These are phyloP conservation scores for Chalcosyrphus nemorum DNA, from an alignment of 2,888 invertebrate genomes.

Conservation along the genomic window DNA sequence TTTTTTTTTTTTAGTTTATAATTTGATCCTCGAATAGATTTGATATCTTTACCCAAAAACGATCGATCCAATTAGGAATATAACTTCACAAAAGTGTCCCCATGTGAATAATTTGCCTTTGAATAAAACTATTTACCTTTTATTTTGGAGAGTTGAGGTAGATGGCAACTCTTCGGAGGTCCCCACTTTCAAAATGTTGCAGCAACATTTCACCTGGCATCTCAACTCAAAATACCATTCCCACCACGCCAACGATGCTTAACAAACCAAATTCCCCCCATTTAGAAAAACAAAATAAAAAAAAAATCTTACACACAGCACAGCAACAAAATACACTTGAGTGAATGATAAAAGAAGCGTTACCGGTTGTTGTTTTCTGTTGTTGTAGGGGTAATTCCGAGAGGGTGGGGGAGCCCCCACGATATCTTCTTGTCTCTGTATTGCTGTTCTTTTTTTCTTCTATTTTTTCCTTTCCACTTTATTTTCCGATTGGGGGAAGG, in stretches of 20 bases:
- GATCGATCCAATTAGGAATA: too few species aligned
- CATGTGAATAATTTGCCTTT: too few species aligned
- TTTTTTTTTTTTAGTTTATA: too few species aligned
- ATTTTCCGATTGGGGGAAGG: slow-evolving; percentile 60
- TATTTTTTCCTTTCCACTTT: slow-evolving; percentile 17
- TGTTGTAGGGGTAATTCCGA: background rate
- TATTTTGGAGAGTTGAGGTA: background rate
- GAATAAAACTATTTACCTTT: background rate
- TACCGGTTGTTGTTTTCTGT: slow-evolving; percentile 36
- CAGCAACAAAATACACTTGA: slow-evolving; percentile 8
- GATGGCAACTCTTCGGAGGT: slow-evolving; percentile 35
- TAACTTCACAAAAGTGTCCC: too few species aligned
- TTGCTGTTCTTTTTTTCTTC: slow-evolving; percentile 16
- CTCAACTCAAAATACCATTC: slow-evolving; percentile 1
- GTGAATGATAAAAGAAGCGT: slow-evolving; percentile 31
- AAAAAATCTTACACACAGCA: background rate
- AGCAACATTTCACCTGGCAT: slow-evolving; percentile 16
- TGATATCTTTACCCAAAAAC: too few species aligned
- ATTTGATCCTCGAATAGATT: too few species aligned
- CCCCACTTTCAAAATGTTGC: slow-evolving; percentile 25
- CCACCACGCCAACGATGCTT: background rate
- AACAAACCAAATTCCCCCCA: background rate
- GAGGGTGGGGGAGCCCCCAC: slow-evolving; percentile 50
- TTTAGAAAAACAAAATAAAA: background rate
- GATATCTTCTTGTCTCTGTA: slow-evolving; percentile 36